Evolutionary conservation across 1,140 invertebrate genomes (phyloP), one percentile per base, ranked within the genome.

Genomic region (Pygmarrhopalites habei): DNA sequence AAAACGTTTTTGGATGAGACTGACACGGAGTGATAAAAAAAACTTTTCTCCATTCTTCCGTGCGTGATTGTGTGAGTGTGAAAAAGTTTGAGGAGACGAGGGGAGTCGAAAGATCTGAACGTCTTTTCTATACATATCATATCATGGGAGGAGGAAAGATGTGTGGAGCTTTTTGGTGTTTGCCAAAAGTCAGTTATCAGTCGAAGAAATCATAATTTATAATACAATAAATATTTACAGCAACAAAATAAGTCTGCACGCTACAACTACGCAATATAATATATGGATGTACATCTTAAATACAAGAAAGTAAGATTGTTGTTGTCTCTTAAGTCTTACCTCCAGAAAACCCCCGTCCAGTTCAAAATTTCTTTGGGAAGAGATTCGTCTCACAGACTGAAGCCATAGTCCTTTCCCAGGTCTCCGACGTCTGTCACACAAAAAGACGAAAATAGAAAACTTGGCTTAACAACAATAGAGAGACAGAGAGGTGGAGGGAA

Each of bases 321-420:
- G n/a, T n/a, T n/a, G n/a, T n/a, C n/a, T n/a, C n/a, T 46, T 1
- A 19, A 29, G 17, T 44, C 65, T 58, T 64, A 67, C 68, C 25
- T 67, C 65, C 2, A 64, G 60, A 53, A 66, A 60, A 39, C 59
- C 46, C 26, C 57, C 53, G 25, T 64, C 58, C 61, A 63, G 47
- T 41, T 67, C 26, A 46, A 70, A 65, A 17, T 67, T 55, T 46
- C 69, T 44, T 53, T 70, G 69, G 0, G 69, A 70, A 28, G 67
- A 56, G 47, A 70, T 70, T 41, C 69, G 28, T 17, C 63, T 56
- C 2, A 67, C 65, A 1, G 65, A 65, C 49, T 70, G 65, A 26
- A 67, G 59, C 69, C 69, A 70, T 63, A 70, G 25, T 15, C 63
- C 60, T 51, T 67, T 67, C 17, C 69, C 69, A 23, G 65, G 63